Base-by-base conservation (phyloP, 1,140 invertebrate genomes). In the Heliothis virescens region DNA sequence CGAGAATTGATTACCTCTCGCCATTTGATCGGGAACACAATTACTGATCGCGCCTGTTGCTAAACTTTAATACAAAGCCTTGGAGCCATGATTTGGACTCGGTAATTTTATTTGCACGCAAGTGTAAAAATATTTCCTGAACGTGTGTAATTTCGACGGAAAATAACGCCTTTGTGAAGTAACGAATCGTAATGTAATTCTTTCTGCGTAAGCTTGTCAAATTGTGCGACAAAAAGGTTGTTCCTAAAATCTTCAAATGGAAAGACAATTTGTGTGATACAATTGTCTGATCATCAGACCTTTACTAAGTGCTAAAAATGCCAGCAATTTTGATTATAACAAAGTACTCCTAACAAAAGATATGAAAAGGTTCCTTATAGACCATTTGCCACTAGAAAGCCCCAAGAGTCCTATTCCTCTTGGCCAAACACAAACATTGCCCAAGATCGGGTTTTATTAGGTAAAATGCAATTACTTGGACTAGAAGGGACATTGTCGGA, bases 391-490 rank as follows among this genome's bases (percentile, higher is more conserved):
- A 5, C 1, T 21, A 57, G 52, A 55, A 41, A 72, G 41, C 26
- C 10, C 69, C 21, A 7, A 7, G 52, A 29, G 48, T 26, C 18
- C 48, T 69, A 52, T 52, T 52, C 18, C 7, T 52, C 11, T 69
- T 69, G 13, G 18, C 0, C 48, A 26, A 29, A 69, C 69, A 69
- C 69, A 72, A 34, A 57, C 52, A 72, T 71, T 11, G 26, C 26
- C 52, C 26, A 72, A 34, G 34, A n/a, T 52, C 21, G 12, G 63
- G 34, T 34, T 55, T 55, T 71, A 71, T 71, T 53, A 57, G 69
- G 57, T 72, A 55, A 72, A 72, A 57, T 34, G 52, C 50, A 55
- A 55, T 55, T 72, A 72, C 69, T 53, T 15, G 15, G 26, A 57
- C 52, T 72, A 34, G 69, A 15, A 10, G 52, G 47, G 47, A 34